Conservation (phyloP, 2,888 invertebrate genomes). For the Eledona agricola region DNA sequence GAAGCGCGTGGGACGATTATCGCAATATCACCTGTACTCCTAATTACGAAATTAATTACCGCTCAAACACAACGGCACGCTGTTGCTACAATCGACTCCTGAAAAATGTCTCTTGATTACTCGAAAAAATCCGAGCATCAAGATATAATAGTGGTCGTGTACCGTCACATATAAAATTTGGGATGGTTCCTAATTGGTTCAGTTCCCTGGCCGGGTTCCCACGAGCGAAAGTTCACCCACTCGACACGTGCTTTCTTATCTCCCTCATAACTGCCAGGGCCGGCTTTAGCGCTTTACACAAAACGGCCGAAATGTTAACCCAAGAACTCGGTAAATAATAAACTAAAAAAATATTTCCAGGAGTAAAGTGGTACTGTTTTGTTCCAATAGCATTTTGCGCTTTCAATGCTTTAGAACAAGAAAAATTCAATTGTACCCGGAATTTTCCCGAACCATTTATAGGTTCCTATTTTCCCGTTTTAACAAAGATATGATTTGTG, state of each 20-base stretch:
- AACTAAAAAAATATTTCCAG: too few species aligned
- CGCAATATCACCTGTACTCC: conserved; percentile 1
- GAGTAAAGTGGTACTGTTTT: too few species aligned
- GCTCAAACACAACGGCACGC: not conserved
- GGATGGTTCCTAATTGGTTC: conserved; percentile 46
- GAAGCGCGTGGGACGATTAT: conserved; percentile 2
- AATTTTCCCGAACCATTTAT: too few species aligned
- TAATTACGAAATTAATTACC: conserved; percentile 20
- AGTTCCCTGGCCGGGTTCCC: conserved; percentile 52
- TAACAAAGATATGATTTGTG: too few species aligned
- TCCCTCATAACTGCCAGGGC: conserved; percentile 39
- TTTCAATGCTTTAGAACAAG: too few species aligned
- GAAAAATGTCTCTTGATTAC: conserved; percentile 12
- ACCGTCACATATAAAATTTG: conserved; percentile 22
- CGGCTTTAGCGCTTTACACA: too few species aligned
- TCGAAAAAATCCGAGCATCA: conserved; percentile 19
- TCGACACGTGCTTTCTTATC: conserved; percentile 52
- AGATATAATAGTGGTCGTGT: conserved; percentile 22
- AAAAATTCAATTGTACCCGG: too few species aligned
- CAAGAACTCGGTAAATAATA: too few species aligned
- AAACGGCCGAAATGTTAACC: too few species aligned
- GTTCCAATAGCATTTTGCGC: too few species aligned
- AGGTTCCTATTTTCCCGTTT: too few species aligned
- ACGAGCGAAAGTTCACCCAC: conserved; percentile 52
- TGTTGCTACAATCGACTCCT: conserved; percentile 5